These are phyloP conservation scores for Glossophaga mutica DNA, from an alignment of 2,797 vertebrate species.

Conservation along the genomic window DNA sequence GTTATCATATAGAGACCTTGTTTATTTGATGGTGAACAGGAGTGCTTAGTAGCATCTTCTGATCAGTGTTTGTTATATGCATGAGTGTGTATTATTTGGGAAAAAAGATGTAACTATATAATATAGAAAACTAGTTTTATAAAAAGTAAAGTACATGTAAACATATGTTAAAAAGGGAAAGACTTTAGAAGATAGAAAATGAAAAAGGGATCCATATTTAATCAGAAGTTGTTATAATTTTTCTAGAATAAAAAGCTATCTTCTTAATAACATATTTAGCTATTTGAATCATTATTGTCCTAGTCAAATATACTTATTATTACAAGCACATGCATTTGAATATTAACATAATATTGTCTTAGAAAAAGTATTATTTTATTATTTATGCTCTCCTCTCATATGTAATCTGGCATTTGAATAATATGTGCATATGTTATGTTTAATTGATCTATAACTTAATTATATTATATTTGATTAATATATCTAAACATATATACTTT, in stretches of 20 bases:
- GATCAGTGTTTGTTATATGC: not conserved
- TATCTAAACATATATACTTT: not conserved
- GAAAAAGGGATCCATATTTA: not conserved
- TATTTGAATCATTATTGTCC: not conserved
- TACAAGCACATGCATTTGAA: not conserved
- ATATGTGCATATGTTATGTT: not conserved
- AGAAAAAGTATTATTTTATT: not conserved
- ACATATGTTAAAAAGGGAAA: not conserved
- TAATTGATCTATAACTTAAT: not conserved
- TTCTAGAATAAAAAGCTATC: too few relatives aligned
- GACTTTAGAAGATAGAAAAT: not conserved
- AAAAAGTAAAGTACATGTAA: not conserved
- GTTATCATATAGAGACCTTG: not conserved
- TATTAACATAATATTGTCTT: not conserved
- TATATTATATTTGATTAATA: not conserved
- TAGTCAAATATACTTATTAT: not conserved
- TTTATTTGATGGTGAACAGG: not conserved
- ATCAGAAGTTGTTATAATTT: not conserved
- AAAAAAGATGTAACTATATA: not conserved
- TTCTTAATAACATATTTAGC: not conserved
- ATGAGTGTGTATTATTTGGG: not conserved
- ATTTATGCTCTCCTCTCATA: not conserved
- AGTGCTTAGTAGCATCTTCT: not conserved
- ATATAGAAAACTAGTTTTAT: not conserved
- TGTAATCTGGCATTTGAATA: constrained; percentile 12